Evolutionary conservation across 2,113 vertebrate species (phyloP).

Genomic region (Dunckerocampus dactyliophorus): DNA sequence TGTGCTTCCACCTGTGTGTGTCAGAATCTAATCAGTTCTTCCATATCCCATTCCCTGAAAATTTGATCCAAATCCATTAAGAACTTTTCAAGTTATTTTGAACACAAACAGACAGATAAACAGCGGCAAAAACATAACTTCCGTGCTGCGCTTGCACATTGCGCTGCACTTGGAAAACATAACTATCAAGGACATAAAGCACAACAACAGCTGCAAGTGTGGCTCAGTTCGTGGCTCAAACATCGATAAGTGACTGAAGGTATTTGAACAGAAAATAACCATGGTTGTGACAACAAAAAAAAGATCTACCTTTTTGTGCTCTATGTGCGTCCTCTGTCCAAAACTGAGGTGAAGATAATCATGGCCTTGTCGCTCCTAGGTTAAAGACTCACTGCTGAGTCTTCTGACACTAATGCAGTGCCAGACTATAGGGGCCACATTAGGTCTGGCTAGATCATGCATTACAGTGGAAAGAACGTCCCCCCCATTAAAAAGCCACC

Average conservation of each 20-base stretch:
- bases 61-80: too few relatives aligned
- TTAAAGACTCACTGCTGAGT: slow-evolving; percentile 68
- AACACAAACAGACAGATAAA: too few relatives aligned
- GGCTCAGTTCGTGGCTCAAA: too few relatives aligned
- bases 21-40: too few relatives aligned
- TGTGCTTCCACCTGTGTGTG: too few relatives aligned
- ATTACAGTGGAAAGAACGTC: slow-evolving; percentile 53
- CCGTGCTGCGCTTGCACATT: too few relatives aligned
- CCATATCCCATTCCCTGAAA: too few relatives aligned
- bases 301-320: slow-evolving; percentile 36
- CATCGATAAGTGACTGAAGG: not conserved
- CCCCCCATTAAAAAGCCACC: slow-evolving; percentile 59
- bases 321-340: slow-evolving; percentile 40
- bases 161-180: too few relatives aligned
- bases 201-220: not conserved
- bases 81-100: too few relatives aligned
- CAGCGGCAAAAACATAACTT: too few relatives aligned
- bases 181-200: too few relatives aligned
- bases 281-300: not conserved
- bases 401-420: slow-evolving; percentile 63
- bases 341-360: slow-evolving; percentile 64
- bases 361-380: slow-evolving; percentile 63
- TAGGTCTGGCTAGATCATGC: slow-evolving; percentile 49
- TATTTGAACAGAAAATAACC: not conserved
- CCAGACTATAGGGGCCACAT: slow-evolving; percentile 65